A percentile compares a stretch with the other conserved stretches of the same genome.
These are phyloP conservation scores for Brassicogethes aeneus DNA, from an alignment of 2,888 invertebrate species.

Conservation along the genomic window DNA sequence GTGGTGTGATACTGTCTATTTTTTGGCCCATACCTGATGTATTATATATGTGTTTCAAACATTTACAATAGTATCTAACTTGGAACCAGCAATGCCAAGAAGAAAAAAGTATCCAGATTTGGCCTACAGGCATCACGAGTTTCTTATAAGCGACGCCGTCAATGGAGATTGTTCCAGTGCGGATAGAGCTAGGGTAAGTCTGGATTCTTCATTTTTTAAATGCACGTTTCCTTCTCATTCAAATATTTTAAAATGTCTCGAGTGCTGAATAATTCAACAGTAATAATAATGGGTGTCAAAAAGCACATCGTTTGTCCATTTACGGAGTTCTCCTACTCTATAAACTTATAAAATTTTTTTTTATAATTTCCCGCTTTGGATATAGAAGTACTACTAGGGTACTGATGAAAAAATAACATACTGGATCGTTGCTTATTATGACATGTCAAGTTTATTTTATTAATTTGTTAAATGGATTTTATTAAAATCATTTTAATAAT, in stretches of 20 bases:
- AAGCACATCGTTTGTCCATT: no score
- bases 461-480: no score
- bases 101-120: constrained; percentile 84
- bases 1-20: not conserved
- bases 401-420: no score
- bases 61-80: constrained; percentile 39
- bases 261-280: not conserved
- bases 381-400: no score
- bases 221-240: constrained; percentile 3
- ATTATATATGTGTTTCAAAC: no score
- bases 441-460: no score
- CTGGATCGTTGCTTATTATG: no score
- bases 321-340: no score
- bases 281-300: no score
- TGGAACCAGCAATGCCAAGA: constrained; percentile 78
- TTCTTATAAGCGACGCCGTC: constrained; percentile 56
- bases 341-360: no score
- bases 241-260: not conserved
- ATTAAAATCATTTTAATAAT: no score
- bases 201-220: not conserved
- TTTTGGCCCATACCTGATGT: not conserved
- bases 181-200: constrained; percentile 56
- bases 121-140: constrained; percentile 79
- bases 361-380: no score
- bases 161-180: constrained; percentile 50